Conservation (phyloP, 2,113 vertebrate genomes). For the Elephas maximus region DNA sequence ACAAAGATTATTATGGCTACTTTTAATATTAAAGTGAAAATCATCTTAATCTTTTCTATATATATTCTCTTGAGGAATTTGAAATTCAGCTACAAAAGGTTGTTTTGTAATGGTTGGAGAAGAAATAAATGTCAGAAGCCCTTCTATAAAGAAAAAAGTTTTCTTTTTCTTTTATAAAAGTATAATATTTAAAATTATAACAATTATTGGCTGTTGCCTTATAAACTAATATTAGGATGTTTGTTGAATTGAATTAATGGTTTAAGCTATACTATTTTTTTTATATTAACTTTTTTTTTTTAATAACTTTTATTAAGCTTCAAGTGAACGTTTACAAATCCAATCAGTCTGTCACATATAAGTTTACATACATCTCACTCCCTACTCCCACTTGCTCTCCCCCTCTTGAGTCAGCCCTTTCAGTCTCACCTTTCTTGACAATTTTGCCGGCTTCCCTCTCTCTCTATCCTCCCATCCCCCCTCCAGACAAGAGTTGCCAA, state of each 20-base stretch:
- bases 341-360: no score
- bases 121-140: conserved; percentile 69
- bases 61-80: conserved; percentile 80
- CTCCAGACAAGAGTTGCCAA: no score
- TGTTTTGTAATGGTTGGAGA: conserved; percentile 75
- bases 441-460: no score
- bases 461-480: no score
- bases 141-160: conserved; percentile 2
- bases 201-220: background rate
- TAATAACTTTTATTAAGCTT: no score
- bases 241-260: background rate
- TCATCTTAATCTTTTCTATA: conserved; percentile 80
- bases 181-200: background rate
- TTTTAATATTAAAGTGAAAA: conserved; percentile 77
- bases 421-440: no score
- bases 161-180: conserved; percentile 19
- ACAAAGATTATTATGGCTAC: conserved; percentile 77
- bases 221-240: background rate
- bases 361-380: no score
- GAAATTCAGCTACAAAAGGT: conserved; percentile 79
- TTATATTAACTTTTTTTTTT: no score
- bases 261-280: background rate
- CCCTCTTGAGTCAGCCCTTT: no score
- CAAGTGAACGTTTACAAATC: no score
- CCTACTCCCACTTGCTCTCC: no score